Evolutionary conservation across 2,797 vertebrate genomes (phyloP), one percentile per base, ranked within the genome.

Genomic region (Tenualosa thibaudeaui): DNA sequence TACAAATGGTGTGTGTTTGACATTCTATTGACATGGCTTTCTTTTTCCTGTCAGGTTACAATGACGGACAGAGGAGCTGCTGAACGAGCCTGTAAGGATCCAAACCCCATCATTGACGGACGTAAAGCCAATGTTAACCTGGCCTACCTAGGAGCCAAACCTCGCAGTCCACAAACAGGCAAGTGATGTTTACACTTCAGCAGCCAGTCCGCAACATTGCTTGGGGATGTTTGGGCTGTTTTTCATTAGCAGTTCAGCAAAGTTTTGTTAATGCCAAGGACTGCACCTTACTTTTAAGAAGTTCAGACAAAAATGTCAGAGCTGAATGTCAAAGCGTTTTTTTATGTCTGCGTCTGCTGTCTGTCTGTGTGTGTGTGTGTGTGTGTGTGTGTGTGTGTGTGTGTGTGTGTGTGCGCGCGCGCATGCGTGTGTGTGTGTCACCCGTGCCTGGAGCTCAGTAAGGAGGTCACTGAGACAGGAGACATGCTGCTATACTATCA

Each of bases 91-190:
- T 99, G 98, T 91, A 99, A 99, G 92, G 98, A 99, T 85, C 94
- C 97, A 0, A 99, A 99, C 88, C 98, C 98, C 89, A 98, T 98
- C 93, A 99, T 99, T 0, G 98, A 99, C 3, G 98, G 98, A 90
- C 96, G 98, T 86, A 99, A 98, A 93, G 98, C 98, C 31, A 99
- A 99, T 0, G 98, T 99, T 85, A 99, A 99, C 95, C 94, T 99
- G 91, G 98, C 98, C 0, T 99, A 99, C 91, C 93, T 99, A 87
- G 98, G 98, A 89, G 98, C 98, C 54, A 99, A 99, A 92, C 97
- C 98, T 1, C 95, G 97, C 89, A 97, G 95, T 92, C 92, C 97
- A 68, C 97, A 97, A 89, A 94, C 97, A 51, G 95, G 98, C 99
- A 92, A 96, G 97, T 86, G 17, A 46, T 65, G 68, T 58, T 22